Evolutionary conservation across 1,140 invertebrate genomes (phyloP), one percentile per base, ranked within the genome.

Genomic region (Papilio helenus): DNA sequence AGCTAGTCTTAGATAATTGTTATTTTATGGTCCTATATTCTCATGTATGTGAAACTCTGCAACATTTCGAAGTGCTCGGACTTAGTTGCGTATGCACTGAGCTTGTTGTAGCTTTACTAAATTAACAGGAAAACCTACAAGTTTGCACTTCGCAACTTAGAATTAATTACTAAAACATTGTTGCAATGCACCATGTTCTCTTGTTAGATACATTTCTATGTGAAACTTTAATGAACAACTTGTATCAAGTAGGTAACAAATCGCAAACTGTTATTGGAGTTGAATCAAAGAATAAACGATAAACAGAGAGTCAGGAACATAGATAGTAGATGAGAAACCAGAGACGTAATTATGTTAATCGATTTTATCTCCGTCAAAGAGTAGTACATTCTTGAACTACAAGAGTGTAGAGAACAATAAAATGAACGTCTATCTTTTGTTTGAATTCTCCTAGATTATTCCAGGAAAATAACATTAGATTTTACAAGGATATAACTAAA

Each of bases 151-250:
- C 2, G 61, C 61, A 68, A 68, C 61, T 29, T 68, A 18, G 26
- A 16, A 16, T 68, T 68, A 29, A 68, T 29, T 68, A 68, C 61
- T 68, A 34, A 68, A 68, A 68, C 26, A 68, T 29, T 29, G 61
- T 68, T 61, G 51, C 23, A 61, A 61, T 26, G 23, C 10, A 58
- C 7, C 55, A 14, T 9, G 20, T 61, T 61, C 58, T 26, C 23
- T 61, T 61, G 23, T 61, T 61, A 61, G 20, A 61, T 61, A 61
- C 58, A 61, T 61, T 26, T 23, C 23, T 23, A 26, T 61, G 9
- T 61, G 20, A 23, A 61, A 61, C 12, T 61, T 23, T 61, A 26
- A 29, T 26, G 12, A 20, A 39, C 44, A 16, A 23, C 20, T 61
- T 10, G 58, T 61, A 61, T 26, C 58, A 26, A 26, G 18, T 49